phyloP scores from a whole-genome alignment of 2,113 vertebrate genomes.

The Zapornia atra region DNA sequence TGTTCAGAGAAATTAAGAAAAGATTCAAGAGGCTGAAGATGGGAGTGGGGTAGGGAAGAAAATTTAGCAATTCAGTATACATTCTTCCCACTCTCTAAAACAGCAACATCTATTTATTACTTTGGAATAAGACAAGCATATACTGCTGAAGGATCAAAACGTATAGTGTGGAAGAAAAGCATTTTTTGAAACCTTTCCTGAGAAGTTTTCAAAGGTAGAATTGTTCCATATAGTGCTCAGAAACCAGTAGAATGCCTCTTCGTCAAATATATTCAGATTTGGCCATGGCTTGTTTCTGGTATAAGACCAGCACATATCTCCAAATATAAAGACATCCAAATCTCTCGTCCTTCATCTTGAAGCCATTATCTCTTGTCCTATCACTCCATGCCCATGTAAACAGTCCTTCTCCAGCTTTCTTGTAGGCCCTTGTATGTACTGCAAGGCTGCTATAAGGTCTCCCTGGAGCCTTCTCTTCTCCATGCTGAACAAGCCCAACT shows the following conservation, averaged over 20 bases:
- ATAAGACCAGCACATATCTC: neutral
- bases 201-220: neutral
- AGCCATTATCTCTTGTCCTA: too few relatives aligned
- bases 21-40: neutral
- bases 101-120: neutral
- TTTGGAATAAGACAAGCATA: neutral
- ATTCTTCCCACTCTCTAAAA: neutral
- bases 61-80: neutral
- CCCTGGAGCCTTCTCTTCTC: too few relatives aligned
- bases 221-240: neutral
- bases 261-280: neutral
- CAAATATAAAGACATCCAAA: neutral
- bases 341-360: too few relatives aligned
- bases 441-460: too few relatives aligned
- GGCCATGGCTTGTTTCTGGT: neutral
- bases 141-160: neutral
- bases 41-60: fast-evolving
- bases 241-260: neutral
- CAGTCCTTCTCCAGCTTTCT: too few relatives aligned
- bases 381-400: too few relatives aligned
- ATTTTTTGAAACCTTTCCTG: neutral
- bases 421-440: too few relatives aligned
- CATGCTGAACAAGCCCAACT: too few relatives aligned
- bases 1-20: neutral
- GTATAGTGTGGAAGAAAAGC: neutral